A percentile compares a stretch with the other conserved stretches of the same genome.
Conservation (phyloP, 2,113 vertebrate species). For the Planiliza haematocheilus region DNA sequence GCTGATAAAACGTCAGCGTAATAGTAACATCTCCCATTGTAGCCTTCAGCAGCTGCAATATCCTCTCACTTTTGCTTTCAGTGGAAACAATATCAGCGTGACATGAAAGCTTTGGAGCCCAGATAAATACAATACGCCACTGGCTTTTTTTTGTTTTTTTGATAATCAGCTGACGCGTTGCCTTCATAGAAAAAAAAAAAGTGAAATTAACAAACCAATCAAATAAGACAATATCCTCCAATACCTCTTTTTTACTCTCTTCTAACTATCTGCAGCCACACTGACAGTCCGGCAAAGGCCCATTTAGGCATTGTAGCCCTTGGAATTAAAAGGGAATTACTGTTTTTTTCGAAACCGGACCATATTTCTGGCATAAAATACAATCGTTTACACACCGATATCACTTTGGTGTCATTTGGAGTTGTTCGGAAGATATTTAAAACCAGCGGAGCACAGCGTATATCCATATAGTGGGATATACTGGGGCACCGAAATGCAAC, state of each 20-base stretch:
- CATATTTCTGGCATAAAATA: too few relatives aligned
- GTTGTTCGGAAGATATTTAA: too few relatives aligned
- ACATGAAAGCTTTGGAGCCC: constrained; percentile 16
- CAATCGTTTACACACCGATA: too few relatives aligned
- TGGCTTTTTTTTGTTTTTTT: neutral
- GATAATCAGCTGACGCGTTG: neutral
- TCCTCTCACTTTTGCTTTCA: constrained; percentile 37
- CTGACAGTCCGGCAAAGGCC: neutral
- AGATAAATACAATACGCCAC: neutral
- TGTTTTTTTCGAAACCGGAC: too few relatives aligned
- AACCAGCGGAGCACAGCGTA: too few relatives aligned
- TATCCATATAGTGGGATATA: too few relatives aligned
- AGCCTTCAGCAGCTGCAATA: constrained; percentile 14
- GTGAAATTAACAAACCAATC: constrained; percentile 2
- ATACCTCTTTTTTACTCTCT: neutral
- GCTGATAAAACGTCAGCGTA: constrained; percentile 44
- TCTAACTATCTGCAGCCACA: neutral
- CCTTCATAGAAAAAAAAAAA: constrained; percentile 1
- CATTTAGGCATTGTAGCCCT: neutral
- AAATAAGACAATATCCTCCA: neutral
- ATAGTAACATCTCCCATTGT: constrained; percentile 40
- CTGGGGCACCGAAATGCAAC: too few relatives aligned
- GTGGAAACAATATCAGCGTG: constrained; percentile 6
- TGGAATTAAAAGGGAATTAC: too few relatives aligned
- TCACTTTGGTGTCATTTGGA: too few relatives aligned